Conservation (phyloP, 2,888 invertebrate genomes). For the Napeogenes inachia region DNA sequence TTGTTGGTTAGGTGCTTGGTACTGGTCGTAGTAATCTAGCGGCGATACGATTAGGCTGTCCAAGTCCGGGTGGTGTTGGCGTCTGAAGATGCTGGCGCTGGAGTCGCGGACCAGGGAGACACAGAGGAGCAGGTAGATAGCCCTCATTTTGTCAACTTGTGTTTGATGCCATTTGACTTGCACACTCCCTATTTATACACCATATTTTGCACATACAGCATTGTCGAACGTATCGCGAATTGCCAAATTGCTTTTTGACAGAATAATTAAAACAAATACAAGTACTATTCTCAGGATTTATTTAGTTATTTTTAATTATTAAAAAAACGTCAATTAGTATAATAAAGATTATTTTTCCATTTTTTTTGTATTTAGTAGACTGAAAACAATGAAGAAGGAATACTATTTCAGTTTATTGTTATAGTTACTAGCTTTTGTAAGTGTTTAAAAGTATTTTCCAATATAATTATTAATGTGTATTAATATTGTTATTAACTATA, state of each 20-base stretch:
- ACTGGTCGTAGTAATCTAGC: slow-evolving; percentile 42
- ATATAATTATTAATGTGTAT: too few relatives aligned
- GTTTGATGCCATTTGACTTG: slow-evolving; percentile 34
- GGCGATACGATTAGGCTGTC: slow-evolving; percentile 43
- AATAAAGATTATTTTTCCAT: too few relatives aligned
- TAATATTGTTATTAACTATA: too few relatives aligned
- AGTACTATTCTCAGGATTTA: background rate
- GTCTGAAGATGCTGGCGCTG: slow-evolving; percentile 58
- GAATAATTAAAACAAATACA: background rate
- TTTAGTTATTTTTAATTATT: background rate
- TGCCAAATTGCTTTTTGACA: background rate
- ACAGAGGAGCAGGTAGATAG: slow-evolving; percentile 55
- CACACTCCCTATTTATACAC: slow-evolving; percentile 23
- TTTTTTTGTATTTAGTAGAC: too few relatives aligned
- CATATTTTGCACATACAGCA: slow-evolving; percentile 20
- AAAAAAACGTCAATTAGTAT: too few relatives aligned
- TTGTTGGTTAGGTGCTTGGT: slow-evolving; percentile 28
- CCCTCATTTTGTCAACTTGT: slow-evolving; percentile 59
- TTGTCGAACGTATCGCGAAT: background rate
- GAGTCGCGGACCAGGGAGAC: slow-evolving; percentile 53
- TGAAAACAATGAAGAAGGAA: too few relatives aligned
- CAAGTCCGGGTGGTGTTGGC: slow-evolving; percentile 35
- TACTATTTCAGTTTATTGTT: too few relatives aligned
- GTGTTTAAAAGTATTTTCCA: too few relatives aligned
- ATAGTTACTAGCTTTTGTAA: too few relatives aligned